A percentile compares a stretch with the other conserved stretches of the same genome.
phyloP scores from a whole-genome alignment of 2,797 vertebrate genomes.

The Aplochiton taeniatus region DNA sequence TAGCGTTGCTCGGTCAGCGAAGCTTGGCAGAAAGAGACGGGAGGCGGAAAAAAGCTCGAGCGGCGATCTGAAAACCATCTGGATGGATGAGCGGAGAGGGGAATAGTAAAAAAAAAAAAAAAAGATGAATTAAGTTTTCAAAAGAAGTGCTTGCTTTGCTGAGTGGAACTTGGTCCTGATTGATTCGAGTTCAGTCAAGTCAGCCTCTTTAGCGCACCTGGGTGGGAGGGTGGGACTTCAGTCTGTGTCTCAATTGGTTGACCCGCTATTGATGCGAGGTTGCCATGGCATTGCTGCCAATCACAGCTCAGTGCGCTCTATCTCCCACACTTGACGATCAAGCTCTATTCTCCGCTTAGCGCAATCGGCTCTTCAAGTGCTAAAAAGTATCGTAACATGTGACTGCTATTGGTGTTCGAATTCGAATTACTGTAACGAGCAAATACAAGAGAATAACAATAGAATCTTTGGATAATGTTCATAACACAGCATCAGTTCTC shows the following conservation, averaged over 20 bases:
- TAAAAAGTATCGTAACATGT: not conserved
- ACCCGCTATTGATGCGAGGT: conserved; percentile 82
- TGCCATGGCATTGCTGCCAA: conserved; percentile 89
- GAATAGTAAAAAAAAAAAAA: conserved; percentile 24
- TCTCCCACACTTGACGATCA: conserved; percentile 10
- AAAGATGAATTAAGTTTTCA: not conserved
- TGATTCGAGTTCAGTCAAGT: conserved; percentile 1
- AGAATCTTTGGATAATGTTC: too few relatives aligned
- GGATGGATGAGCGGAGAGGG: conserved; percentile 64
- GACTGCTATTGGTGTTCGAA: too few relatives aligned
- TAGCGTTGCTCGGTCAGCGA: conserved; percentile 82
- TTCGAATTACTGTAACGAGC: too few relatives aligned
- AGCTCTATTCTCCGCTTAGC: not conserved
- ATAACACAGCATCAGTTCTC: too few relatives aligned
- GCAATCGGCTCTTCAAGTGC: not conserved
- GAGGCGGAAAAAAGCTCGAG: conserved; percentile 91
- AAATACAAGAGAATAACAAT: too few relatives aligned
- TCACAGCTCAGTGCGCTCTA: conserved; percentile 85
- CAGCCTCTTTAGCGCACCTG: conserved; percentile 67
- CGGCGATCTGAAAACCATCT: conserved; percentile 96
- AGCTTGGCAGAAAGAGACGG: conserved; percentile 90
- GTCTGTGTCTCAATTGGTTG: conserved; percentile 87
- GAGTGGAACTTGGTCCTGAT: too few relatives aligned
- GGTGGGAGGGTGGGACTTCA: conserved; percentile 59
- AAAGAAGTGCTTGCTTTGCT: too few relatives aligned